phyloP scores from a whole-genome alignment of 2,888 invertebrate genomes.

The Chrysomela aeneicollis region DNA sequence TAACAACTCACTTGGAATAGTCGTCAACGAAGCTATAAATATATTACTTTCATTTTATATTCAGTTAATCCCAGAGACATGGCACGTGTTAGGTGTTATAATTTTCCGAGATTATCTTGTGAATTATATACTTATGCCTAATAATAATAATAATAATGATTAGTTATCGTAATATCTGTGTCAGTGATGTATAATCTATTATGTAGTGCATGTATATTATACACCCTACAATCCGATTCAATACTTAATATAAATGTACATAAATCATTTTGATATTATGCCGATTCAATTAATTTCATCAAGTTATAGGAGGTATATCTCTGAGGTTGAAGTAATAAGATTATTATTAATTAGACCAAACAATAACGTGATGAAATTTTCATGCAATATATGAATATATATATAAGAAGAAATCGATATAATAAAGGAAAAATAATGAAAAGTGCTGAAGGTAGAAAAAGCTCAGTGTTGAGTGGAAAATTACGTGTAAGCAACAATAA shows the following conservation, averaged over 20 bases:
- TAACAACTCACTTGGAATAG: not conserved
- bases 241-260: too few relatives aligned
- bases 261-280: not conserved
- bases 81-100: not conserved
- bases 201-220: not conserved
- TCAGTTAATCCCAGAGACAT: too few relatives aligned
- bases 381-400: not conserved
- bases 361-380: not conserved
- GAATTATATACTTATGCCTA: not conserved
- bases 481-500: too few relatives aligned
- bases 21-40: not conserved
- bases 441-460: too few relatives aligned
- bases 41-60: not conserved
- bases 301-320: too few relatives aligned
- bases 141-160: not conserved
- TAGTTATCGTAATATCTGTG: not conserved
- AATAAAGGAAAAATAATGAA: too few relatives aligned
- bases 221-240: not conserved
- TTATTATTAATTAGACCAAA: not conserved
- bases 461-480: too few relatives aligned
- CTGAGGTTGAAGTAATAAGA: too few relatives aligned
- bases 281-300: not conserved
- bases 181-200: not conserved
- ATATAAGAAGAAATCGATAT: slow-evolving; percentile 15
- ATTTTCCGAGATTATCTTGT: not conserved